Evolutionary conservation across 2,113 vertebrate genomes (phyloP).

Genomic region (Acinonyx jubatus): DNA sequence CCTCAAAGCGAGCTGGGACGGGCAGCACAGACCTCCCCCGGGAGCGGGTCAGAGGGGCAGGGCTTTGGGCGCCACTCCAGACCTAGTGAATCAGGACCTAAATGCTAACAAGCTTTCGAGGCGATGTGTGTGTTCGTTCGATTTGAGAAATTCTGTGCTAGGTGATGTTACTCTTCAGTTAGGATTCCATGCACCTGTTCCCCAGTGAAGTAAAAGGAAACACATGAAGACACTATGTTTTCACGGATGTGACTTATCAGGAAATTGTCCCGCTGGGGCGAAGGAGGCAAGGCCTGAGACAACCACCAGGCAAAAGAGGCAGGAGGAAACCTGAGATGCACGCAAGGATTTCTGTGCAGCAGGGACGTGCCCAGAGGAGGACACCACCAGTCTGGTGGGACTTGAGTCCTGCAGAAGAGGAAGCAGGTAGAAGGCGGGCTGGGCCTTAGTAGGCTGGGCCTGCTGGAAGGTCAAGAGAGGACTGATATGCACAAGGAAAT

Average conservation of each 20-base stretch:
- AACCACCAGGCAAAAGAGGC: not conserved
- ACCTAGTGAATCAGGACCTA: not conserved
- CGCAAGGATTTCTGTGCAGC: not conserved
- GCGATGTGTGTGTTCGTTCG: fast-evolving
- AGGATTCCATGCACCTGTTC: too few species aligned
- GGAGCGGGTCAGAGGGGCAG: not conserved
- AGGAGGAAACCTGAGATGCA: fast-evolving
- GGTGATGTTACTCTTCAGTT: not conserved
- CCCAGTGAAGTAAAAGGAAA: not conserved
- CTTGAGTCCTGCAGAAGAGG: not conserved
- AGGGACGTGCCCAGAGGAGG: not conserved
- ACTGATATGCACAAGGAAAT: fast-evolving
- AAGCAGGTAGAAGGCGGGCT: not conserved
- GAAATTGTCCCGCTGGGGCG: not conserved
- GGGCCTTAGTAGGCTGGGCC: too few species aligned
- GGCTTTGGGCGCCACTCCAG: not conserved
- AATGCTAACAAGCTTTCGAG: fast-evolving
- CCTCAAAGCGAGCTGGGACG: not conserved
- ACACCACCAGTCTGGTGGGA: not conserved
- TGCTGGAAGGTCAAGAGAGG: not conserved
- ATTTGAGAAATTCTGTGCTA: not conserved
- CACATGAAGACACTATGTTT: not conserved
- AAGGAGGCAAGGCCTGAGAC: too few species aligned
- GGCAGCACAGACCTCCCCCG: not conserved
- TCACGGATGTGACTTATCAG: not conserved